Base-by-base conservation (phyloP, 2,797 vertebrate genomes). In the Tauraco hartlaubi region DNA sequence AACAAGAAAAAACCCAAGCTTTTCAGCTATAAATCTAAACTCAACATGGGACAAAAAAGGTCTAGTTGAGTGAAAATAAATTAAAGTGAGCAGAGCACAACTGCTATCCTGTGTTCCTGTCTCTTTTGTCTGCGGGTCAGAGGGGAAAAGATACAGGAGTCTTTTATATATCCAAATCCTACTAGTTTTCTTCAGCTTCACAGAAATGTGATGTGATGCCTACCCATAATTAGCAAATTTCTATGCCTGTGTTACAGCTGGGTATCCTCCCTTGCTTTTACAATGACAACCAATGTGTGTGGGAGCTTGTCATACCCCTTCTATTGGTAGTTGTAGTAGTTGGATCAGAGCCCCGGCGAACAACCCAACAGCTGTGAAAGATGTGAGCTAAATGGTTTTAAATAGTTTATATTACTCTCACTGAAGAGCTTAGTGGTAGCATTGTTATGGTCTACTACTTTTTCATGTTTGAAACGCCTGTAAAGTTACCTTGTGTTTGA, bases 351-450 rank as follows among this genome's bases (percentile, higher is more conserved):
- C 81, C 49, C 23, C 0, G 0, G 28, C 0, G 29, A 91, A 43
- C 59, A 76, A 62, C 22, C 19, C 77, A 73, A 76, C 74, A 91
- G 49, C 86, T 92, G 29, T 77, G 81, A 85, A 96, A 92, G 61
- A 77, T 71, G 37, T 92, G 91, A 85, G 31, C 67, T 85, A 79
- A 89, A 79, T 80, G 48, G 26, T 67, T 94, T 93, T 46, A 82
- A 87, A 52, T 61, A 73, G 48, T 92, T 93, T 79, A 46, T 88
- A 49, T 87, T 92, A 71, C 63, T 91, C 63, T 93, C 21, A 28
- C 33, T 80, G 54, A 91, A 83, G 72, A 83, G 48, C 49, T 86
- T 82, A 74, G 23, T 74, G 41, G 64, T 87, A 71, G 31, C 41
- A 31, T 82, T 91, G 23, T 77, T 94, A 79, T 66, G 48, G 15